Evolutionary conservation across 2,888 invertebrate genomes (phyloP), one percentile per base, ranked within the genome.

Genomic region (Heterodera filipjevi): DNA sequence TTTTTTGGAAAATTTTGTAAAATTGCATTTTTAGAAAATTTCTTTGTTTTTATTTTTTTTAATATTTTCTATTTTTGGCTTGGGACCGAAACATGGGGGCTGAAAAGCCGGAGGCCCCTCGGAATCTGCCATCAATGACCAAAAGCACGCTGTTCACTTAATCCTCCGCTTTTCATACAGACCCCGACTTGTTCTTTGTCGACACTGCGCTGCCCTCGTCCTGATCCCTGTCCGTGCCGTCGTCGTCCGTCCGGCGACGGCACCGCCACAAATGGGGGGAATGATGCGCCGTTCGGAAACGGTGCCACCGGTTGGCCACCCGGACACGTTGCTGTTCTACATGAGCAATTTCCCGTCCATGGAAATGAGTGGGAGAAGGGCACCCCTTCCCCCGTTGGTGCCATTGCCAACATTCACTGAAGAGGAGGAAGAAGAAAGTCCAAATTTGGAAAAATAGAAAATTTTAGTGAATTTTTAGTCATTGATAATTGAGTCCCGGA

Each of bases 201-300:
- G 68, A 68, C 33, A 35, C 33, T 8, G 68, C 35, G 27, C 27
- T 59, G 59, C 59, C 59, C 32, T 68, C 68, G 33, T 68, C 33
- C 68, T 68, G 68, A 35, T 68, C 68, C 19, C 32, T 68, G n/a
- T 32, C 68, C 35, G 68, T 68, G 68, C 68, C 68, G 33, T 35
- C 68, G n/a, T 30, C 66, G 32, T 16, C 32, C 16, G 68, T 6
- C 22, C 33, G 16, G 16, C 8, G 27, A 8, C 27, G 27, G n/a
- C 59, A n/a, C 3, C 59, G 10, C 8, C 39, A 39, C 39, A 39
- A 39, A 39, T 39, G 6, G 39, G 39, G 3, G 64, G 64, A 27
- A 10, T 27, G 64, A 73, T 75, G 59, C 75, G 75, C 3, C 66
- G 68, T 30, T 75, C 75, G 30, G 75, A 75, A 75, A 75, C 75